A percentile compares a stretch with the other conserved stretches of the same genome.
Evolutionary conservation across 2,888 invertebrate genomes (phyloP).

Genomic region (Rapana venosa): DNA sequence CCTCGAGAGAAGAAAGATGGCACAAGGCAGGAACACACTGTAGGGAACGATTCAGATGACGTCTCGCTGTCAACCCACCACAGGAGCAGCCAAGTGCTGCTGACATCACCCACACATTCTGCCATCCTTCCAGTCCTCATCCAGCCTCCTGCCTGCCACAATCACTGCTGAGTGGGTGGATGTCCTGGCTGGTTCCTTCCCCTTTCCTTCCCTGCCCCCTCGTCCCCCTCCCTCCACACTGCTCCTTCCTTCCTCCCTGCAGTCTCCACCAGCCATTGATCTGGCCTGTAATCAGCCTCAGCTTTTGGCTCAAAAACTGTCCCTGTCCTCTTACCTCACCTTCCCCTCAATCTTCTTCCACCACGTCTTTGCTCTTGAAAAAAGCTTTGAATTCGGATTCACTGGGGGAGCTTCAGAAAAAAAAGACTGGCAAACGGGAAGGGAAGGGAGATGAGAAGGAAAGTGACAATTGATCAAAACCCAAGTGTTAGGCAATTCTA

Average conservation of each 20-base stretch:
- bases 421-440: constrained; percentile 34
- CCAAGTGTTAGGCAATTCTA: too few relatives aligned
- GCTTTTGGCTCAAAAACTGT: constrained; percentile 33
- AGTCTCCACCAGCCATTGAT: background rate
- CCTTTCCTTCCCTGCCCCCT: background rate
- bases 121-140: background rate
- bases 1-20: background rate
- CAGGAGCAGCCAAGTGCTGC: background rate
- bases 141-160: constrained; percentile 21
- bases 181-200: background rate
- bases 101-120: background rate
- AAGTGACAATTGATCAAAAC: too few relatives aligned
- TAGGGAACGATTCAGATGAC: background rate
- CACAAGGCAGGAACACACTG: background rate
- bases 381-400: constrained; percentile 50
- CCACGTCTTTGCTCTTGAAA: background rate
- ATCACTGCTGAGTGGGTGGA: constrained; percentile 37
- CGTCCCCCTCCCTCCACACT: background rate
- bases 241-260: background rate
- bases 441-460: background rate
- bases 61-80: background rate
- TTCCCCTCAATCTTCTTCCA: background rate
- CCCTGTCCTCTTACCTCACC: background rate
- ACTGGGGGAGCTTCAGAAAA: constrained; percentile 46
- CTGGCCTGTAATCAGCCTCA: constrained; percentile 39